These are phyloP conservation scores for Geotrypetes seraphini DNA, from an alignment of 2,797 vertebrate genomes.

Conservation along the genomic window DNA sequence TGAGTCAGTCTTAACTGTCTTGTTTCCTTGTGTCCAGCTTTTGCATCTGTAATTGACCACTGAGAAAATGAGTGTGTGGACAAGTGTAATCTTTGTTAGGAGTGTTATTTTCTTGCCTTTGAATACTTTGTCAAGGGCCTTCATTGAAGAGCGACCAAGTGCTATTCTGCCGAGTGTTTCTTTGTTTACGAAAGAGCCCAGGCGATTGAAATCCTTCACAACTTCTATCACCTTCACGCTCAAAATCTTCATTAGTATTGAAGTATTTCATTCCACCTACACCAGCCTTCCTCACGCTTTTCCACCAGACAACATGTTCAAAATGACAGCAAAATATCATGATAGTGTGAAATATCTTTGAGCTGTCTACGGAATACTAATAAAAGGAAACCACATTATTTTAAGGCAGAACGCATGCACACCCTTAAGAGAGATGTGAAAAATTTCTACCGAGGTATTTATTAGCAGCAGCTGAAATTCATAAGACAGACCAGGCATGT, in stretches of 20 bases:
- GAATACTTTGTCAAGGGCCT: too few species aligned
- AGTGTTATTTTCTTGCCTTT: too few species aligned
- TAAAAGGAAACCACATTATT: constrained; percentile 26
- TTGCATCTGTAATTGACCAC: too few species aligned
- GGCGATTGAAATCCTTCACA: too few species aligned
- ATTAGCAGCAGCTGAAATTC: constrained; percentile 28
- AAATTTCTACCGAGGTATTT: constrained; percentile 20
- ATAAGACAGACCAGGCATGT: constrained; percentile 36
- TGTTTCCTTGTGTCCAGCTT: too few species aligned
- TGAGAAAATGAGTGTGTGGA: too few species aligned
- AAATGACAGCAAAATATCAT: constrained; percentile 30
- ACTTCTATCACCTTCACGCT: too few species aligned
- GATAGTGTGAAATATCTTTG: constrained; percentile 1
- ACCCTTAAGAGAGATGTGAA: constrained; percentile 24
- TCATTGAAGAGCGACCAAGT: too few species aligned
- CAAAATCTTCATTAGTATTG: not conserved
- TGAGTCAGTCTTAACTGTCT: too few species aligned
- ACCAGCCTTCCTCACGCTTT: not conserved
- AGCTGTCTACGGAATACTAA: constrained; percentile 5
- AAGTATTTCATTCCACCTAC: not conserved
- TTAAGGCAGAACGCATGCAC: constrained; percentile 27
- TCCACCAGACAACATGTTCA: constrained; percentile 13
- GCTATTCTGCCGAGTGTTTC: too few species aligned
- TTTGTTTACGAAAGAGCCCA: too few species aligned
- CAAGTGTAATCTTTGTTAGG: too few species aligned